Evolutionary conservation across 2,888 invertebrate genomes (phyloP), one percentile per base, ranked within the genome.

Genomic region (Ctenicera cuprea): DNA sequence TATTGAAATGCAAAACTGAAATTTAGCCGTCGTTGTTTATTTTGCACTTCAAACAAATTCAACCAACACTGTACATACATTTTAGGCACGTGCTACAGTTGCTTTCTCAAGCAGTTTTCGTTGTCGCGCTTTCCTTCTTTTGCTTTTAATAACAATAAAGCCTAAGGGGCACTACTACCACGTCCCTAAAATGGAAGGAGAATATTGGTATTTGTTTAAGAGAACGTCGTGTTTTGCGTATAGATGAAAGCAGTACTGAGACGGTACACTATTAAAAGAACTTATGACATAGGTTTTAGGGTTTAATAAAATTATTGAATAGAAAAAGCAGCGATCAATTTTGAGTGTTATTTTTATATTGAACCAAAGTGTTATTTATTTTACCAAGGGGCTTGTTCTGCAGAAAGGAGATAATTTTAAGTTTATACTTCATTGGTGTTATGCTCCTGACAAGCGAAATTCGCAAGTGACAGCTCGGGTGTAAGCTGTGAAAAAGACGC

Each of bases 201-300:
- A 50, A 68, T 68, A 68, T 68, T 68, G 59, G 48, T 68, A 68
- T 68, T 68, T 68, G 68, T 68, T 68, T 68, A 68, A 59, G 68
- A 43, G 45, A 68, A 61, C 38, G 18, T 26, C 59, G 61, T 59
- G 67, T 59, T 66, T 57, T 59, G 67, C 52, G 68, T 68, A 37
- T 45, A 68, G 68, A 66, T 54, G 57, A 57, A 54, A 38, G 43
- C 33, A 48, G 43, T 43, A 66, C 38, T 11, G 50, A 30, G 37
- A 37, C 30, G 48, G 50, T 30, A 65, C 52, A 52, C 16, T 65
- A 65, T 33, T 8, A 18, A 2, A 5, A 9, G 7, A 8, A 37
- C 8, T 33, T 33, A 33, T 26, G 2, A 26, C 26, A 26, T 26
- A 33, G 33, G 1, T 33, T 33, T 9, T 5, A 33, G 33, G 5